Percentiles rank a stretch among this genome's conserved stretches.
Evolutionary conservation across 30 jellyfish, hydroid and myxozoan species (phyloP).

Genomic region (Turritopsis dohrnii): DNA sequence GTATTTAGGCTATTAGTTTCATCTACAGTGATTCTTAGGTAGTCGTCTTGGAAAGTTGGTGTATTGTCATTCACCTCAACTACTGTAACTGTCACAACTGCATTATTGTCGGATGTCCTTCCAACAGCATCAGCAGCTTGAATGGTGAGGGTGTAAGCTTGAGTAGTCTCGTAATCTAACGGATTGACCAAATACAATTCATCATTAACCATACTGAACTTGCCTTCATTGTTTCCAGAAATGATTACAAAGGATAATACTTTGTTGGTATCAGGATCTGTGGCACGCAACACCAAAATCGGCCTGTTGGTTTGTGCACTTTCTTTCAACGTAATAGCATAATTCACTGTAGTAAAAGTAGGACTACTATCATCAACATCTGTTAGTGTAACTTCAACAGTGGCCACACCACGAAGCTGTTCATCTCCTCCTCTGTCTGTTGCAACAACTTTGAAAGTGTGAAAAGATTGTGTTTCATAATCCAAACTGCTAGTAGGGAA

Average conservation of each 20-base stretch:
- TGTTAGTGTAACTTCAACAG: conserved; percentile 37
- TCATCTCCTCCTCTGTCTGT: conserved; percentile 53
- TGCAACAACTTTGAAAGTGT: conserved; percentile 44
- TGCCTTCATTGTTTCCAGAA: conserved; percentile 35
- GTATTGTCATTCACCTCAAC: conserved; percentile 70
- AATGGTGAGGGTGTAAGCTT: conserved; percentile 34
- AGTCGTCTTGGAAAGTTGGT: conserved; percentile 11
- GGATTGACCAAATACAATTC: conserved; percentile 32
- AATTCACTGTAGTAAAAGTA: conserved; percentile 27
- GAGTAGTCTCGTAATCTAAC: conserved; percentile 54
- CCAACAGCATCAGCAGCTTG: conserved; percentile 59
- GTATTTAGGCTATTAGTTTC: conserved; percentile 19
- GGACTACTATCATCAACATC: conserved; percentile 86
- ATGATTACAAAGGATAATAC: conserved; percentile 34
- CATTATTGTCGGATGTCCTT: conserved; percentile 43
- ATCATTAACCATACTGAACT: conserved; percentile 33
- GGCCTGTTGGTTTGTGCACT: conserved; percentile 52
- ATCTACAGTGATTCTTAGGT: conserved; percentile 3
- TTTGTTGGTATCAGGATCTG: conserved; percentile 75
- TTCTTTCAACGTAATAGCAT: conserved; percentile 46
- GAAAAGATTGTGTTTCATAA: conserved; percentile 29
- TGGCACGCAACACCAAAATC: conserved; percentile 39
- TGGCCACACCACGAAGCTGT: conserved; percentile 37
- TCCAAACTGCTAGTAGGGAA: conserved; percentile 10
- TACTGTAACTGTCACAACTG: conserved; percentile 49